Base-by-base conservation (phyloP, 2,888 invertebrate species). In the Stegophylla sp. region DNA sequence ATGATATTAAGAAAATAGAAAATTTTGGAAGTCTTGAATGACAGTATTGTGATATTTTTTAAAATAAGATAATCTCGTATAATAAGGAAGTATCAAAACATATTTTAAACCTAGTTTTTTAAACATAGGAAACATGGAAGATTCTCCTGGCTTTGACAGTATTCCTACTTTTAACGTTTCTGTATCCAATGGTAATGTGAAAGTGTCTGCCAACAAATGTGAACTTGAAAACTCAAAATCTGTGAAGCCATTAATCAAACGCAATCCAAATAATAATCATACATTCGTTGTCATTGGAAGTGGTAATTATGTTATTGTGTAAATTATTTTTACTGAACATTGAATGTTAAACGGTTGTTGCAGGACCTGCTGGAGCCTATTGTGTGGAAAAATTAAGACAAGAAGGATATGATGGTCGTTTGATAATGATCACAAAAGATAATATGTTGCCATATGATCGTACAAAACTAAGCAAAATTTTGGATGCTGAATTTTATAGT, bases 91-190 rank as follows among this genome's bases (percentile, higher is more conserved):
- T n/a, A n/a, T n/a, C n/a, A n/a, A n/a, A n/a, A n/a, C n/a, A 10
- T 73, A 56, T 43, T 45, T 59, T 26, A 82, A 34, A 34, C 34
- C 7, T 34, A 5, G 3, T 34, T n/a, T n/a, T n/a, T n/a, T n/a
- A n/a, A n/a, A n/a, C n/a, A 86, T 87, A 84, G 90, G 90, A 76
- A 98, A 98, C 85, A 98, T 98, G 85, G 98, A 98, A 89, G 98
- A 98, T 86, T 97, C 94, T 86, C 98, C 98, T 5, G 97, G 97
- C 0, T 89, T 97, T 83, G 97, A 98, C 87, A 94, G 95, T 15
- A 86, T 98, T 83, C 96, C 96, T 0, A 94, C 94, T 85, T 97
- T 93, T 86, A 90, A 94, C 87, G 95, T 97, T 63, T 89, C 89
- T 20, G 88, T 91, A 9, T 88, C 89, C 82, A 89, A 91, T 84